Base-by-base conservation (phyloP, 2,888 invertebrate species). In the Augiades crinisus region DNA sequence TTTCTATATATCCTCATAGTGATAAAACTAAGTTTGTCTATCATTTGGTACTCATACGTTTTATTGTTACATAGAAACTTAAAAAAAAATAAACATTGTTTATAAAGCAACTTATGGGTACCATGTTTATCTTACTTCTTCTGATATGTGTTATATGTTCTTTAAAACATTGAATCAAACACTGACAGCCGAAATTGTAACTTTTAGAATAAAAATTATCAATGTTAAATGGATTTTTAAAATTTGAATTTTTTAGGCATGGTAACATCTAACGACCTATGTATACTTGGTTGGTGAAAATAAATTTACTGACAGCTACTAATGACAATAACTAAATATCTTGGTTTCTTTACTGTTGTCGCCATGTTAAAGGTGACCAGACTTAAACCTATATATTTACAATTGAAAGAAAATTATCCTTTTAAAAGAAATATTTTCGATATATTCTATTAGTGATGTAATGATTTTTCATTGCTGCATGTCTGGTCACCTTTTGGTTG, bases 281-380 rank as follows among this genome's bases (percentile, higher is more conserved):
- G 69, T 73, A 75, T 85, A 87, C 88, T 47, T 73, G 88, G 86
- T 87, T 86, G 80, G 65, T 12, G 19, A 30, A 37, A 37, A 38
- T 37, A 10, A 43, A 2, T 27, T 34, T 72, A 59, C 63, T 63
- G 64, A 69, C 45, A 62, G 55, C 56, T 34, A 56, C 56, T 64
- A 66, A 69, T 66, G 67, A 72, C 67, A 62, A 31, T 37, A 17
- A 37, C 63, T 30, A 50, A 50, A 67, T 67, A 63, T 64, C 64
- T 64, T 59, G 57, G 65, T 69, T 70, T 70, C 58, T 64, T 60
- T 76, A 79, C 81, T 85, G 82, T 68, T 70, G 85, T 87, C 88
- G 86, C 86, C 86, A 73, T 70, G 72, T 75, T 67, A 59, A 80
- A 88, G 88, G 87, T 87, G 88, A 78, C 86, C 88, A 89, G 88